phyloP scores from a whole-genome alignment of 2,113 vertebrate species.

The Phoxinus phoxinus region DNA sequence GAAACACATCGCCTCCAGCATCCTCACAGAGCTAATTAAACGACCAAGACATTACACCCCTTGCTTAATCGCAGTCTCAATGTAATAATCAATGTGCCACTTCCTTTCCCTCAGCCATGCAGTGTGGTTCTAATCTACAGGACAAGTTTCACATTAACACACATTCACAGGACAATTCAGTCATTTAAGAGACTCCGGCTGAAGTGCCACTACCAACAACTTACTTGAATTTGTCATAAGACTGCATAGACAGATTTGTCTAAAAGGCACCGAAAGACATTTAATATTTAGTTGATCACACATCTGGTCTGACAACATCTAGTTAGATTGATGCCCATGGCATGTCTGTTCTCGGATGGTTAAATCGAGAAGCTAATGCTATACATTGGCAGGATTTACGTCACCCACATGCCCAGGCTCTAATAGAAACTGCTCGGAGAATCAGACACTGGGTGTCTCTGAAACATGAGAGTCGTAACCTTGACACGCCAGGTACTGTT shows the following conservation, averaged over 20 bases:
- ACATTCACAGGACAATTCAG: conserved; percentile 13
- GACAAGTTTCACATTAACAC: conserved; percentile 47
- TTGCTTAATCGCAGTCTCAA: conserved; percentile 23
- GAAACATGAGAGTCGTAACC: conserved; percentile 40
- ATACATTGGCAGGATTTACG: background rate
- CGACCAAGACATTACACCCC: conserved; percentile 36
- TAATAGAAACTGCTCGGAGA: conserved; percentile 1
- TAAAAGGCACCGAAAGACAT: too few species aligned
- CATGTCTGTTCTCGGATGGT: background rate
- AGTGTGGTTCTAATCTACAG: conserved; percentile 58
- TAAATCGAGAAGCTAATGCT: background rate
- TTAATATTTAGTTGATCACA: too few species aligned
- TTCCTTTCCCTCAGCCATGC: conserved; percentile 55
- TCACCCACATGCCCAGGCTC: background rate
- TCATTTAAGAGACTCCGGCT: background rate
- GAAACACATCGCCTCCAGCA: conserved; percentile 60
- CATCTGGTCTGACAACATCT: background rate
- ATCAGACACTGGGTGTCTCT: conserved; percentile 14
- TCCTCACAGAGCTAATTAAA: conserved; percentile 65
- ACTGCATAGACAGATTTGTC: too few species aligned
- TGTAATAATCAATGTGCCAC: conserved; percentile 60
- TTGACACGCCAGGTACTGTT: conserved; percentile 21
- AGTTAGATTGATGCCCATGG: background rate
- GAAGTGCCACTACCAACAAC: background rate
- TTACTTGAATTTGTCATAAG: background rate